Evolutionary conservation across 2,888 invertebrate genomes (phyloP).

Genomic region (Hirtodrosophila trivittata): DNA sequence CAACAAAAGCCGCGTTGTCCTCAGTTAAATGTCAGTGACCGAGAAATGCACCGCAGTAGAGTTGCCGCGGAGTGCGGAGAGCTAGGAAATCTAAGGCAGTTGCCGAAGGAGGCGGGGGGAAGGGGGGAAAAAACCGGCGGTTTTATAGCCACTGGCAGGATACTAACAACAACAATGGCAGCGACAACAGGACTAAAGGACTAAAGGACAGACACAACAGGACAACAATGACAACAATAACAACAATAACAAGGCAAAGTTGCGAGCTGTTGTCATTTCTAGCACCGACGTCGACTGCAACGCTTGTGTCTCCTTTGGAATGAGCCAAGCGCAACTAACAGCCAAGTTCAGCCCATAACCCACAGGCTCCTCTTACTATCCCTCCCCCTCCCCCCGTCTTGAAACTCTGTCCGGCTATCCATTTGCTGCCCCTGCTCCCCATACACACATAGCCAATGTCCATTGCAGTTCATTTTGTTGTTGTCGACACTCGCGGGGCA

Average conservation of each 20-base stretch:
- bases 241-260: slow-evolving; percentile 28
- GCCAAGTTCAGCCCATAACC: slow-evolving; percentile 13
- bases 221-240: slow-evolving; percentile 16
- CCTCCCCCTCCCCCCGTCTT: not conserved
- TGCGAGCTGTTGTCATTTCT: slow-evolving; percentile 48
- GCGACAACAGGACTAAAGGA: slow-evolving; percentile 34
- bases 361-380: not conserved
- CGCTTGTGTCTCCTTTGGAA: slow-evolving; percentile 22
- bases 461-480: slow-evolving; percentile 63
- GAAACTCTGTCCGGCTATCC: not conserved
- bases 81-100: too few species aligned
- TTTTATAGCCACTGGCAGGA: slow-evolving; percentile 73
- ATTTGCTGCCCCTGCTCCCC: not conserved
- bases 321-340: slow-evolving; percentile 12
- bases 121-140: slow-evolving; percentile 34
- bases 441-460: slow-evolving; percentile 40
- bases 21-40: slow-evolving; percentile 72
- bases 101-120: slow-evolving; percentile 3
- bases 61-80: slow-evolving; percentile 12
- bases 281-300: slow-evolving; percentile 10
- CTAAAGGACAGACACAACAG: slow-evolving; percentile 16
- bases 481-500: slow-evolving; percentile 56
- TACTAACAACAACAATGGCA: slow-evolving; percentile 48
- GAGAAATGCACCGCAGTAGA: slow-evolving; percentile 67
- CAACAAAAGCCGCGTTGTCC: slow-evolving; percentile 56